A percentile compares a stretch with the other conserved stretches of the same genome.
Evolutionary conservation across 2,888 invertebrate genomes (phyloP).

Genomic region (Himalopsyche kuldschensis): DNA sequence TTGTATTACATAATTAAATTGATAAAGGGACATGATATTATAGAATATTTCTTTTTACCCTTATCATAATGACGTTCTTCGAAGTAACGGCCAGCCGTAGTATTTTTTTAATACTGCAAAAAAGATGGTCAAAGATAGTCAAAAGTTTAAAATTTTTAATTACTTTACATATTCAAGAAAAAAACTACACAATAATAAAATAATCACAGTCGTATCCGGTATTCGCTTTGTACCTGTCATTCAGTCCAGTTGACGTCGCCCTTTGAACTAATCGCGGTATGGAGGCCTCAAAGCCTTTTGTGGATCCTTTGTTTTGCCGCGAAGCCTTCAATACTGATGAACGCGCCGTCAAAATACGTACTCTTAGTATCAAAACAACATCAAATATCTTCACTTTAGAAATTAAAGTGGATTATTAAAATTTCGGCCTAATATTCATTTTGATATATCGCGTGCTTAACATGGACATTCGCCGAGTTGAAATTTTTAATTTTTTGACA

Average conservation of each 20-base stretch:
- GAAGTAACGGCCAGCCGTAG: too few relatives aligned
- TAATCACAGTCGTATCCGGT: neutral
- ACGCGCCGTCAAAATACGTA: slow-evolving; percentile 2
- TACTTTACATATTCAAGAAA: too few relatives aligned
- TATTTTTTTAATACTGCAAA: too few relatives aligned
- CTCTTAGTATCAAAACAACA: neutral
- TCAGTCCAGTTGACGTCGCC: slow-evolving; percentile 6
- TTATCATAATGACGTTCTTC: too few relatives aligned
- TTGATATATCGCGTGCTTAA: too few relatives aligned
- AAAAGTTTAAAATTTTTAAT: too few relatives aligned
- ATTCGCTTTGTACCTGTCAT: neutral
- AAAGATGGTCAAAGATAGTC: too few relatives aligned
- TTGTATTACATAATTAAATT: too few relatives aligned
- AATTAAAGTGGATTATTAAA: neutral
- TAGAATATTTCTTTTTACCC: too few relatives aligned
- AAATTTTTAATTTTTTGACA: too few relatives aligned
- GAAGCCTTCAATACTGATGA: slow-evolving; percentile 1
- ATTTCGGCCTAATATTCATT: neutral
- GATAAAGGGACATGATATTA: too few relatives aligned
- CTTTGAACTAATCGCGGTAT: slow-evolving; percentile 26
- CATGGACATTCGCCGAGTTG: too few relatives aligned
- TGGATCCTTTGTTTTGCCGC: slow-evolving; percentile 16
- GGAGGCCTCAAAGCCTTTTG: slow-evolving; percentile 12
- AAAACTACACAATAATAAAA: neutral
- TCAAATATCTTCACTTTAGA: neutral